Conservation (phyloP, 2,888 invertebrate genomes). For the Asteroscopus sphinx region DNA sequence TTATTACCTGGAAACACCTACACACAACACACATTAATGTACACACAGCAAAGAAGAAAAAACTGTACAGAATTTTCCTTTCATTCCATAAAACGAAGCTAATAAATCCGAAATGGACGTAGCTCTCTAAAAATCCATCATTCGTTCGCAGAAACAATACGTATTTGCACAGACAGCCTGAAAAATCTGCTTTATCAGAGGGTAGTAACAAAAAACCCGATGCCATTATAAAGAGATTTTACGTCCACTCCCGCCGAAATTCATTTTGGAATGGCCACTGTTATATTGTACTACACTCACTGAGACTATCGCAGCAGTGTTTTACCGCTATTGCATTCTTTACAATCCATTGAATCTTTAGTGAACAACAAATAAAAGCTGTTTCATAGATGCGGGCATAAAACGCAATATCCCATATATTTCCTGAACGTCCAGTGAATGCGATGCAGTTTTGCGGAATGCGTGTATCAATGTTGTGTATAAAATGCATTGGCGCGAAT, state of each 20-base stretch:
- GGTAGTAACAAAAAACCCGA: slow-evolving; percentile 28
- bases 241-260: slow-evolving; percentile 47
- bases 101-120: slow-evolving; percentile 13
- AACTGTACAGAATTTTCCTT: no score
- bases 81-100: not conserved
- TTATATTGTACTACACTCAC: slow-evolving; percentile 65
- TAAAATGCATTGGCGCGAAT: slow-evolving; percentile 38
- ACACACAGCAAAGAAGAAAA: no score
- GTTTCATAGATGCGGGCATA: slow-evolving; percentile 65
- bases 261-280: slow-evolving; percentile 56
- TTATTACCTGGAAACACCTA: no score
- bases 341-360: slow-evolving; percentile 81
- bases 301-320: slow-evolving; percentile 67
- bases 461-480: slow-evolving; percentile 49
- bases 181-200: slow-evolving; percentile 28
- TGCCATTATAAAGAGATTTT: slow-evolving; percentile 43
- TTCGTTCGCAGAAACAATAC: slow-evolving; percentile 26
- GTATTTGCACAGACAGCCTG: slow-evolving; percentile 22
- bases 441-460: slow-evolving; percentile 52
- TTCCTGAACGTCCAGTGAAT: slow-evolving; percentile 61
- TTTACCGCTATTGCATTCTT: slow-evolving; percentile 77
- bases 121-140: slow-evolving; percentile 20
- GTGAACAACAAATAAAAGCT: slow-evolving; percentile 74
- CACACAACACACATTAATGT: no score
- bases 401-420: slow-evolving; percentile 71